Evolutionary conservation across 2,888 invertebrate genomes (phyloP), one percentile per base, ranked within the genome.

Genomic region (Ectropis crepuscularia): DNA sequence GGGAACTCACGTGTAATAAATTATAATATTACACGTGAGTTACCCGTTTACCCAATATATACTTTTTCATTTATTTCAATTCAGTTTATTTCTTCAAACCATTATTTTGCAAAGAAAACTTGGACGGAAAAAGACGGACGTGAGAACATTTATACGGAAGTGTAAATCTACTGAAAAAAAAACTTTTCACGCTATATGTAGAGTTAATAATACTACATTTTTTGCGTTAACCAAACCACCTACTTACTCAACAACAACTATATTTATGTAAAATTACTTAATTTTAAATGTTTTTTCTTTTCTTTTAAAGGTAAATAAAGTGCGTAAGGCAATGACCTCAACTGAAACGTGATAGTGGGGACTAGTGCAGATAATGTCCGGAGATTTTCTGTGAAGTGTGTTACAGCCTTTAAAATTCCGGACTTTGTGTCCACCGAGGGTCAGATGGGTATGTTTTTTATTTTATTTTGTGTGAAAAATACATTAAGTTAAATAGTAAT

Each of bases 391-490:
- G 80, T 82, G 78, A 76, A 62, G 68, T 72, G 78, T 78, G 79
- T 76, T 72, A 45, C 73, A 74, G 81, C 82, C 80, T 76, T 79
- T 74, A 87, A 72, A 73, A 90, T 89, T 89, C 90, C 90, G 79
- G 90, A 90, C 83, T 89, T 87, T 90, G 81, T 78, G 67, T 75
- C 80, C 51, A 58, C 54, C 54, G 88, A 88, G 77, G 88, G 86
- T 75, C 90, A 90, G 82, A 92, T 92, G 92, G 92, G 91, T 92
- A 89, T 77, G 86, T 85, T 76, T 41, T 60, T 63, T 55, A 69
- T 68, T 73, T 66, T 63, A 61, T 67, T 63, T 65, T 41, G 67
- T 57, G 60, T 61, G 6, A 2, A 37, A 6, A 0, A 10, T 36
- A 47, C 43, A 41, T n/a, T 28, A 36, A 6, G 28, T 37, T 37